Evolutionary conservation across 1,140 invertebrate species (phyloP).

Genomic region (Brachionus asplanchnoidis): DNA sequence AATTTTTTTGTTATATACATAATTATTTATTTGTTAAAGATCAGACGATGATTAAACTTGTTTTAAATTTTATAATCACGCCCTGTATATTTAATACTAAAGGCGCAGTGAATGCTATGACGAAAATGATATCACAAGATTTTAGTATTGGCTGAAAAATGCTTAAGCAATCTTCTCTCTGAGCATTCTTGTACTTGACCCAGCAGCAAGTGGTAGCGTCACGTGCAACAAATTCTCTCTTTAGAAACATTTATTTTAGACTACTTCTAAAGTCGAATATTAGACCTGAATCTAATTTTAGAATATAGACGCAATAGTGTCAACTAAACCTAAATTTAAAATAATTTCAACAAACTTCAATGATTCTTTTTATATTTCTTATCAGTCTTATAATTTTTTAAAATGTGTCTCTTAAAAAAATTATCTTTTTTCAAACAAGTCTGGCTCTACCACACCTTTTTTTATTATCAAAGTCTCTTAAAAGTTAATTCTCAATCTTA

Average conservation of each 20-base stretch:
- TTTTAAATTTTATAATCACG: not conserved
- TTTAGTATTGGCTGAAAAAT: constrained; percentile 6
- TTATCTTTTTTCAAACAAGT: not conserved
- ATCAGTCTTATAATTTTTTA: not conserved
- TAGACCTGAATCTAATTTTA: not conserved
- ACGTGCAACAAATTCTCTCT: not conserved
- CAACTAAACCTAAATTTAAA: not conserved
- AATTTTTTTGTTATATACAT: not conserved
- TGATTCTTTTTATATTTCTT: not conserved
- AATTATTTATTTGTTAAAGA: not conserved
- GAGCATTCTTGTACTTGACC: constrained; percentile 31
- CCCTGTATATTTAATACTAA: not conserved
- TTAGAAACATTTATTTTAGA: not conserved
- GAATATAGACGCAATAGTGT: not conserved
- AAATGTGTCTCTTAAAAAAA: not conserved
- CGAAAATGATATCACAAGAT: constrained; percentile 5
- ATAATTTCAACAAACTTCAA: not conserved
- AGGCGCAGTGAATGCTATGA: constrained; percentile 37
- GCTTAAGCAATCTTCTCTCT: constrained; percentile 39
- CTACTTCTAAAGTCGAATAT: not conserved
- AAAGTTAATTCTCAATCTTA: too few species aligned
- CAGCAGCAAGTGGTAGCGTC: not conserved
- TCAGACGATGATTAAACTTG: constrained; percentile 1
- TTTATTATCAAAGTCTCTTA: not conserved
- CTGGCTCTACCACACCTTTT: not conserved